Conservation (phyloP, 2,797 vertebrate species). For the Percopsis omiscomaycus region DNA sequence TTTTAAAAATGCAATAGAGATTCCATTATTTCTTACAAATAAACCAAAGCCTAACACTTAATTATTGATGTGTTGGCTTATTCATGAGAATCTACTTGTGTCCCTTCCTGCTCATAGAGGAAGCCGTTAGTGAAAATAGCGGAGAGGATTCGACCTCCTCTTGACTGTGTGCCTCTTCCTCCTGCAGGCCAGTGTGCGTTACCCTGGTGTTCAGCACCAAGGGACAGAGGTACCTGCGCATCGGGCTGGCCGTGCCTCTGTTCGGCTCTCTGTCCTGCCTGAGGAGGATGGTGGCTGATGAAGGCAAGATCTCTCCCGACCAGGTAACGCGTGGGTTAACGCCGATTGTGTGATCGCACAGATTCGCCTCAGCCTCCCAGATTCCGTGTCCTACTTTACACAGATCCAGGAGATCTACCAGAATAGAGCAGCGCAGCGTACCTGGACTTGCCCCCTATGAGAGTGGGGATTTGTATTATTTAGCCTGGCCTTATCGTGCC, state of each 20-base stretch:
- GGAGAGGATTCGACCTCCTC: not conserved
- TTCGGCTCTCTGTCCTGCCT: slow-evolving; percentile 82
- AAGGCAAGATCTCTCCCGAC: slow-evolving; percentile 82
- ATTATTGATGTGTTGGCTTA: slow-evolving; percentile 75
- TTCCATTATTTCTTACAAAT: slow-evolving; percentile 71
- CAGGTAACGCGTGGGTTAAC: slow-evolving; percentile 74
- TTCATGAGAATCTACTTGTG: slow-evolving; percentile 67
- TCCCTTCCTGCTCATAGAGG: slow-evolving; percentile 38
- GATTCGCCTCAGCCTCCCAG: not conserved
- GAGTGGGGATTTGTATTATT: not conserved
- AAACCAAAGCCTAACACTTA: slow-evolving; percentile 63
- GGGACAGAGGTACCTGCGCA: slow-evolving; percentile 83
- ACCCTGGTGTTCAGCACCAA: slow-evolving; percentile 88
- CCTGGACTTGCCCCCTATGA: not conserved
- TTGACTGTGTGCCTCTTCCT: slow-evolving; percentile 32
- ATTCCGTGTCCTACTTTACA: not conserved
- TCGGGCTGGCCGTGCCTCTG: slow-evolving; percentile 87
- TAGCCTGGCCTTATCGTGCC: slow-evolving; percentile 3
- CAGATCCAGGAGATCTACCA: not conserved
- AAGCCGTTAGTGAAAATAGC: slow-evolving; percentile 17
- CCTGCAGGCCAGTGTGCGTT: slow-evolving; percentile 83
- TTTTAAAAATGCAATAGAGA: slow-evolving; percentile 71
- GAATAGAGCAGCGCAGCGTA: not conserved
- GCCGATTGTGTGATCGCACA: not conserved
- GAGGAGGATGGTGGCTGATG: slow-evolving; percentile 86